A percentile compares a stretch with the other conserved stretches of the same genome.
Conservation (phyloP, 2,113 vertebrate genomes). For the Channa argus region DNA sequence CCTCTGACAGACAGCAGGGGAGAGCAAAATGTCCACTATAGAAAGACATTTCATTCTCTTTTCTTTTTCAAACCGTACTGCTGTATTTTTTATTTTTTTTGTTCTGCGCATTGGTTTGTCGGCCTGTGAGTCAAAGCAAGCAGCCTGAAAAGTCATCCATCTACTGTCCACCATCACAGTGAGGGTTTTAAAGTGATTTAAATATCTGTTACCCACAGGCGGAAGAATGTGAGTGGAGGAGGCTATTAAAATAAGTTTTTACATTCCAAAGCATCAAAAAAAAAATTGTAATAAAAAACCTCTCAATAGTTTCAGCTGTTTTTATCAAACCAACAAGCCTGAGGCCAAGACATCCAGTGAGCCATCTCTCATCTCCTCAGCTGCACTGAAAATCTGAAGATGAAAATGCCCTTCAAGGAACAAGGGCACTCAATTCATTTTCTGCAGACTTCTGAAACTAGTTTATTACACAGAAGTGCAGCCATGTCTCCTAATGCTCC, state of each 20-base stretch:
- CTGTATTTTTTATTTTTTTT: neutral
- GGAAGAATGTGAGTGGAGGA: neutral
- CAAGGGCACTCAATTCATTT: neutral
- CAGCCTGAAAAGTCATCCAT: neutral
- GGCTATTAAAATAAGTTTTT: slow-evolving; percentile 19
- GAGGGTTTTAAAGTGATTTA: neutral
- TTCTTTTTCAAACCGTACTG: neutral
- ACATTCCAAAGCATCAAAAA: slow-evolving; percentile 1
- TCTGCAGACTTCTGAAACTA: neutral
- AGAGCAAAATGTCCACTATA: no score
- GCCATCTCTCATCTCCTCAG: neutral
- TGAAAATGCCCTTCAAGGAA: neutral
- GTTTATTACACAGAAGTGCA: neutral
- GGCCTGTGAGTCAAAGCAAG: neutral
- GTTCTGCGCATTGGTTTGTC: neutral
- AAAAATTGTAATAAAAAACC: neutral
- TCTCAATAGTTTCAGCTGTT: slow-evolving; percentile 15
- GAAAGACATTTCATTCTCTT: no score
- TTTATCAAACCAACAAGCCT: slow-evolving; percentile 47
- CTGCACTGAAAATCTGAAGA: slow-evolving; percentile 9
- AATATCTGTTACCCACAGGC: slow-evolving; percentile 6
- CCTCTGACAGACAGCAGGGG: no score
- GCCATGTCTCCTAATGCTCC: neutral
- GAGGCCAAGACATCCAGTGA: slow-evolving; percentile 1
- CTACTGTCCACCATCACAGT: neutral